Percentiles rank a stretch among this genome's conserved stretches.
phyloP scores from a whole-genome alignment of 2,888 invertebrate genomes.

The Meteorus cinctellus region DNA sequence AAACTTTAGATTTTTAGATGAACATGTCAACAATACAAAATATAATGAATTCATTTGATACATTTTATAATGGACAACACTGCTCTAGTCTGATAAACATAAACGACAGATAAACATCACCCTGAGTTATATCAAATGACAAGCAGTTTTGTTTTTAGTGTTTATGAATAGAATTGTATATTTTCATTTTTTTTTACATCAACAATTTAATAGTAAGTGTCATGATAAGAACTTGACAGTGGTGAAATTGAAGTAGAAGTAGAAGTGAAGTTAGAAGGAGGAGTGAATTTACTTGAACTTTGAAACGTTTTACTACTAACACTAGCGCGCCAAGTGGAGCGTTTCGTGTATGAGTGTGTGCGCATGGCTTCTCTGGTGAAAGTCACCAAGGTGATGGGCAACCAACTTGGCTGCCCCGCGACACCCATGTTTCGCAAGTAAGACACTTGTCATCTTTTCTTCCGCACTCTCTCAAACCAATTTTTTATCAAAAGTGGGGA shows the following conservation, averaged over 20 bases:
- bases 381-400: slow-evolving; percentile 54
- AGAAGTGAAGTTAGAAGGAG: neutral
- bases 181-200: neutral
- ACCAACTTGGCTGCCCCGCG: slow-evolving; percentile 46
- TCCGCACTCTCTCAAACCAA: neutral
- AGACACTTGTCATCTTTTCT: slow-evolving; percentile 23
- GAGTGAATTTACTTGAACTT: slow-evolving; percentile 47
- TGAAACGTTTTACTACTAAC: slow-evolving; percentile 48
- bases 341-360: slow-evolving; percentile 45
- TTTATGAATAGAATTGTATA: neutral
- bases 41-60: too few relatives aligned
- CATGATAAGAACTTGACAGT: neutral
- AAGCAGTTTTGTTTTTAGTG: neutral
- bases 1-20: too few relatives aligned
- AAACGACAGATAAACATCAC: neutral
- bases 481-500: neutral
- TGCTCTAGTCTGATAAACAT: neutral
- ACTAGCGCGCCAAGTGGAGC: slow-evolving; percentile 63
- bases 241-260: neutral
- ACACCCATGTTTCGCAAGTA: slow-evolving; percentile 45
- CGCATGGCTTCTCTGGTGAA: slow-evolving; percentile 53
- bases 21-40: too few relatives aligned
- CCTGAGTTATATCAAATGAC: neutral
- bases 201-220: neutral
- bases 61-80: neutral